Conservation (phyloP, 2,888 invertebrate species). For the Parnassius smintheus region DNA sequence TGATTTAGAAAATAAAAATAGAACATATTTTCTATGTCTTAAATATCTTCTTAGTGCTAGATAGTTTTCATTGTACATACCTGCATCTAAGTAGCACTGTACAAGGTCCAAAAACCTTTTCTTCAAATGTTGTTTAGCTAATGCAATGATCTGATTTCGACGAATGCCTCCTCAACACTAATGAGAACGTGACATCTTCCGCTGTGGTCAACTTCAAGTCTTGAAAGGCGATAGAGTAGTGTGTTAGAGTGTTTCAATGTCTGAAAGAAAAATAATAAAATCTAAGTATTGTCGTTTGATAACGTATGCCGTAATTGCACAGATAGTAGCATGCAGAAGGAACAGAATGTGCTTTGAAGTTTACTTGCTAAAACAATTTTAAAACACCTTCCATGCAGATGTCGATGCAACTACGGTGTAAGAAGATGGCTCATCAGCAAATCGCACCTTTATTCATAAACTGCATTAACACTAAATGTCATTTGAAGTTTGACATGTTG, state of each 20-base stretch:
- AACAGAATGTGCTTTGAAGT: slow-evolving; percentile 13
- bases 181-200: slow-evolving; percentile 94
- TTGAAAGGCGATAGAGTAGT: slow-evolving; percentile 91
- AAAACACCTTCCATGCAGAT: slow-evolving; percentile 21
- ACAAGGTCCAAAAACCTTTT: slow-evolving; percentile 92
- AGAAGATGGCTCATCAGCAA: slow-evolving; percentile 11
- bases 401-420: slow-evolving; percentile 23
- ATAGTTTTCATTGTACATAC: slow-evolving; percentile 54
- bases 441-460: background rate
- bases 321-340: slow-evolving; percentile 23
- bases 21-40: background rate
- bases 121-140: slow-evolving; percentile 90
- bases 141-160: slow-evolving; percentile 86
- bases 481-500: too few relatives aligned
- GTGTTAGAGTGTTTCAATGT: slow-evolving; percentile 89
- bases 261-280: slow-evolving; percentile 71
- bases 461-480: too few relatives aligned
- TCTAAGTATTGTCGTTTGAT: slow-evolving; percentile 31
- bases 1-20: background rate
- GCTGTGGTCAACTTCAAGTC: slow-evolving; percentile 93
- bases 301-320: slow-evolving; percentile 29
- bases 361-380: slow-evolving; percentile 10
- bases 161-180: slow-evolving; percentile 91
- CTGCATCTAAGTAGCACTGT: slow-evolving; percentile 92
- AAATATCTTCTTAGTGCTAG: background rate